A percentile compares a stretch with the other conserved stretches of the same genome.
phyloP scores from a whole-genome alignment of 2,888 invertebrate genomes.

The Plusia festucae region DNA sequence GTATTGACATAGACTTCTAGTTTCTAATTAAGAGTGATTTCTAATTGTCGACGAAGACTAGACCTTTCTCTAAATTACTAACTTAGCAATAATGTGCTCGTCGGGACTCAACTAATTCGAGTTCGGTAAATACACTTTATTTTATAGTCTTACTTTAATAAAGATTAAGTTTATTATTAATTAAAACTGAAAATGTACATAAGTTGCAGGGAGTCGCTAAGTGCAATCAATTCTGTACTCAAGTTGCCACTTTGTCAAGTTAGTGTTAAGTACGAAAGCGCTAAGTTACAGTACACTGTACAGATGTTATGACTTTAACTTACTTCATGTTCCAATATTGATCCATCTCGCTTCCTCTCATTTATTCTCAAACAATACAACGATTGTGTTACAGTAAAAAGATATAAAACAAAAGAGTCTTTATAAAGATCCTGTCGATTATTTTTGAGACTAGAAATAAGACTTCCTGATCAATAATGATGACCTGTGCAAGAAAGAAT shows the following conservation, averaged over 20 bases:
- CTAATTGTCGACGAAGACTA: too few relatives aligned
- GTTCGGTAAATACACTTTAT: background rate
- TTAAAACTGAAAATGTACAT: background rate
- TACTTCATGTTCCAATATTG: background rate
- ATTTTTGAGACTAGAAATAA: too few relatives aligned
- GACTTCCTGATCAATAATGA: too few relatives aligned
- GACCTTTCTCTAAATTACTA: too few relatives aligned
- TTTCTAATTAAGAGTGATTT: too few relatives aligned
- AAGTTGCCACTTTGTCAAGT: slow-evolving; percentile 3
- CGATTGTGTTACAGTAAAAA: background rate
- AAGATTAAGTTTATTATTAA: background rate
- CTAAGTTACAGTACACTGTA: background rate
- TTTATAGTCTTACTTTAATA: background rate
- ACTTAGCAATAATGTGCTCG: too few relatives aligned
- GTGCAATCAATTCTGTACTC: slow-evolving; percentile 4
- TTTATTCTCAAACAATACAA: background rate
- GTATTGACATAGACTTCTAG: too few relatives aligned
- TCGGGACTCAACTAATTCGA: too few relatives aligned
- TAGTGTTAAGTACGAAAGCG: background rate
- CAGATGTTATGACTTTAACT: background rate
- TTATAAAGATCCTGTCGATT: too few relatives aligned
- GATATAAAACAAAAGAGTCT: too few relatives aligned
- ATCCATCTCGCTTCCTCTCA: background rate
- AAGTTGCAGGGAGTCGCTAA: background rate
- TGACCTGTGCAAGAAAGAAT: too few relatives aligned